phyloP scores from a whole-genome alignment of 2,113 vertebrate species.

The Colaptes auratus region DNA sequence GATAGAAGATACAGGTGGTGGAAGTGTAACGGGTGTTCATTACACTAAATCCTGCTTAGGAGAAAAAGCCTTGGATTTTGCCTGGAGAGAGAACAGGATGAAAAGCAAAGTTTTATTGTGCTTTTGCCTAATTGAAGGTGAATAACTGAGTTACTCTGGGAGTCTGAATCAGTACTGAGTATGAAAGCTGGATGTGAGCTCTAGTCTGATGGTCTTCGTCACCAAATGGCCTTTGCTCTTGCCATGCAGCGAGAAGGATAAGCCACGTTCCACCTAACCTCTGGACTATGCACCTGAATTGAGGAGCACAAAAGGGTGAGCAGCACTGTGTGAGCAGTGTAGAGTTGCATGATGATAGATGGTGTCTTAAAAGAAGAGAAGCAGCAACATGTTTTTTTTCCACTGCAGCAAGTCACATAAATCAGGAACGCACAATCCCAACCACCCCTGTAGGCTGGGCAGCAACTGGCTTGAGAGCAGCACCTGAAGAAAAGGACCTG shows the following conservation, averaged over 20 bases:
- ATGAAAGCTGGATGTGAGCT: not conserved
- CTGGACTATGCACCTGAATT: not conserved
- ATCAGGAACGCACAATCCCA: not conserved
- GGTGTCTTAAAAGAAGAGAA: slow-evolving; percentile 4
- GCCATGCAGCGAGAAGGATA: not conserved
- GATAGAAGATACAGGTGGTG: not conserved
- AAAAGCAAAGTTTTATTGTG: not conserved
- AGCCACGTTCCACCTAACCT: not conserved
- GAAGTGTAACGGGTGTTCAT: not conserved
- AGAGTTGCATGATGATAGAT: slow-evolving; percentile 6
- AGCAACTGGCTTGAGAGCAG: no score
- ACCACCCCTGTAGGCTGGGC: no score
- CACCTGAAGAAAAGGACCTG: no score
- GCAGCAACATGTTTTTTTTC: not conserved
- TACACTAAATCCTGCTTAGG: not conserved
- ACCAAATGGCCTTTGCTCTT: not conserved
- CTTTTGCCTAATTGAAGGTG: not conserved
- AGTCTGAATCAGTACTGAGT: not conserved
- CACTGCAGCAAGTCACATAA: not conserved
- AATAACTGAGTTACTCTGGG: not conserved
- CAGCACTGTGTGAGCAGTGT: accelerated
- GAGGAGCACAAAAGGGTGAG: not conserved
- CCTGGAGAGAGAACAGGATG: not conserved
- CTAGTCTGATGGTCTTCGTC: not conserved
- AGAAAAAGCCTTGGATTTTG: not conserved